Evolutionary conservation across 2,888 invertebrate species (phyloP).

Genomic region (Acronicta aceris): DNA sequence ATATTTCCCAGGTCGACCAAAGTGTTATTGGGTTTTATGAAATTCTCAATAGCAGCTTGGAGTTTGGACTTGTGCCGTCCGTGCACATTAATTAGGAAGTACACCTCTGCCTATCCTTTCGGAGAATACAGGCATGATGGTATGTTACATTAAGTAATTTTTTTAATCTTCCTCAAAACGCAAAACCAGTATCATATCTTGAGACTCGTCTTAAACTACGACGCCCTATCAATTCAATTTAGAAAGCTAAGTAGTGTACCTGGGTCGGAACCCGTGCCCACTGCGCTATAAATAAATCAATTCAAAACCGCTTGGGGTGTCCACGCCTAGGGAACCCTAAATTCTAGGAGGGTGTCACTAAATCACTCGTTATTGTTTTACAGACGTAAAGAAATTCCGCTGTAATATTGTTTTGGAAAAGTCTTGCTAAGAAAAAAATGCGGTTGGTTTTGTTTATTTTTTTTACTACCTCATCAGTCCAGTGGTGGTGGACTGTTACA

Average conservation of each 20-base stretch:
- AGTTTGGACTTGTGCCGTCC: too few species aligned
- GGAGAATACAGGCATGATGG: too few species aligned
- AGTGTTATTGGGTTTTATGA: too few species aligned
- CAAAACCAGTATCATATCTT: constrained; percentile 8
- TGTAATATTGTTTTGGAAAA: constrained; percentile 28
- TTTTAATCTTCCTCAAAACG: neutral
- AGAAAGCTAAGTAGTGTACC: constrained; percentile 69
- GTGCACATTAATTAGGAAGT: too few species aligned
- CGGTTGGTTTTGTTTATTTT: too few species aligned
- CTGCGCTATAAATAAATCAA: constrained; percentile 82
- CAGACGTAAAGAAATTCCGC: constrained; percentile 53
- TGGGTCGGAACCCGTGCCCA: constrained; percentile 70
- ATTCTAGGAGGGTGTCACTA: constrained; percentile 78
- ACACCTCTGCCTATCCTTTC: too few species aligned
- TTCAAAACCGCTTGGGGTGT: constrained; percentile 80
- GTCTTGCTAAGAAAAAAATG: constrained; percentile 1
- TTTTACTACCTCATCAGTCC: too few species aligned
- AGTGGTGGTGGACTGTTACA: too few species aligned
- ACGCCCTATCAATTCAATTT: constrained; percentile 64
- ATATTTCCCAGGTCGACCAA: too few species aligned
- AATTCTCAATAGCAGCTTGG: too few species aligned
- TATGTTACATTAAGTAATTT: too few species aligned
- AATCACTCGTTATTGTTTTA: constrained; percentile 83
- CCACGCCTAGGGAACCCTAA: constrained; percentile 82
- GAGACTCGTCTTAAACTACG: constrained; percentile 24